Evolutionary conservation across 2,888 invertebrate species (phyloP).

Genomic region (Pasiphila rectangulata): DNA sequence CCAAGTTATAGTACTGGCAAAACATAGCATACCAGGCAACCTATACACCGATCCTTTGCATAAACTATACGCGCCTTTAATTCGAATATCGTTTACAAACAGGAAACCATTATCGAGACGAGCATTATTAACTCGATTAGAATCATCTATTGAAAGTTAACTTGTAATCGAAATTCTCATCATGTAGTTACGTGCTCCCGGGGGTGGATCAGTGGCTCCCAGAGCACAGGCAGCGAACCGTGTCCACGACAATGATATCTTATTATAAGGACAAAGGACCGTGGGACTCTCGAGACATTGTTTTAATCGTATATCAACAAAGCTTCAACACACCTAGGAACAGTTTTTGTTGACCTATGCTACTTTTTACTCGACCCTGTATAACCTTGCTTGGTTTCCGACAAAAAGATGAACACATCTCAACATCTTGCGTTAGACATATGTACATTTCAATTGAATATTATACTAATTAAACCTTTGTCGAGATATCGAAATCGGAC

Average conservation of each 20-base stretch:
- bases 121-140: conserved; percentile 54
- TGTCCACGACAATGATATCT: conserved; percentile 70
- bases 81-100: conserved; percentile 28
- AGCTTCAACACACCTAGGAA: conserved; percentile 18
- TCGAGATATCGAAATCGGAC: conserved; percentile 1
- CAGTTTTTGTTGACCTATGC: conserved; percentile 1
- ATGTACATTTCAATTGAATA: conserved; percentile 2
- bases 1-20: conserved; percentile 8
- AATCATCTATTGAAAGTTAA: conserved; percentile 58
- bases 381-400: conserved; percentile 1
- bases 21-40: conserved; percentile 9
- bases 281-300: conserved; percentile 63
- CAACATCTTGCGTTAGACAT: not conserved
- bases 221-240: conserved; percentile 55
- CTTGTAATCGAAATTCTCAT: conserved; percentile 70
- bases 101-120: conserved; percentile 39
- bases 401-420: conserved; percentile 3
- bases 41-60: conserved; percentile 12
- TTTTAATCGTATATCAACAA: conserved; percentile 39
- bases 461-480: conserved; percentile 16
- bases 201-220: conserved; percentile 62
- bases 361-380: conserved; percentile 1
- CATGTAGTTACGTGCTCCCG: conserved; percentile 53
- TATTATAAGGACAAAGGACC: conserved; percentile 65
- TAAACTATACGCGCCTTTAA: conserved; percentile 19